These are phyloP conservation scores for Myanophis thanlyinensis DNA, from an alignment of 2,113 vertebrate genomes.

Conservation along the genomic window DNA sequence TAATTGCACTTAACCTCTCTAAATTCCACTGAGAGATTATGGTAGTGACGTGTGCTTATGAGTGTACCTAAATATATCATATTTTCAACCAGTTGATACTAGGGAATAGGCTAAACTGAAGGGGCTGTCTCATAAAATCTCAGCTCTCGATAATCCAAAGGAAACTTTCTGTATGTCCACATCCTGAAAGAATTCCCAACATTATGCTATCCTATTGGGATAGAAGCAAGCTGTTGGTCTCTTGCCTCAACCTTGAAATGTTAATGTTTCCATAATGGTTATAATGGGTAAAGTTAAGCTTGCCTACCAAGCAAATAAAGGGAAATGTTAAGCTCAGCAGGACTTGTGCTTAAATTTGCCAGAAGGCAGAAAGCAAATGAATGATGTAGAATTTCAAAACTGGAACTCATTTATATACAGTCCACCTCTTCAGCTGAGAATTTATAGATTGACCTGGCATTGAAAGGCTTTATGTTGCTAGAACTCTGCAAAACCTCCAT, in stretches of 20 bases:
- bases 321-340: neutral
- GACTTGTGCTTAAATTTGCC: neutral
- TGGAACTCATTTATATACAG: neutral
- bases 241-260: rapidly evolving
- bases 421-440: neutral
- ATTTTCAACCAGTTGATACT: neutral
- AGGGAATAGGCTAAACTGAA: neutral
- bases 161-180: neutral
- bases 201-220: neutral
- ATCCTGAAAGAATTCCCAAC: neutral
- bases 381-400: neutral
- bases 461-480: neutral
- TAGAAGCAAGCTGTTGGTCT: rapidly evolving
- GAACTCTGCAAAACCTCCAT: neutral
- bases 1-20: neutral
- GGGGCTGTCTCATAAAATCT: neutral
- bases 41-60: neutral
- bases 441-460: neutral
- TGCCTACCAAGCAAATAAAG: neutral
- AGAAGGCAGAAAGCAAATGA: neutral
- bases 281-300: neutral
- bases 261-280: rapidly evolving
- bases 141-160: neutral
- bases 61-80: neutral
- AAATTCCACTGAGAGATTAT: neutral